phyloP scores from a whole-genome alignment of 1,140 invertebrate genomes.

The Aporrectodea caliginosa region DNA sequence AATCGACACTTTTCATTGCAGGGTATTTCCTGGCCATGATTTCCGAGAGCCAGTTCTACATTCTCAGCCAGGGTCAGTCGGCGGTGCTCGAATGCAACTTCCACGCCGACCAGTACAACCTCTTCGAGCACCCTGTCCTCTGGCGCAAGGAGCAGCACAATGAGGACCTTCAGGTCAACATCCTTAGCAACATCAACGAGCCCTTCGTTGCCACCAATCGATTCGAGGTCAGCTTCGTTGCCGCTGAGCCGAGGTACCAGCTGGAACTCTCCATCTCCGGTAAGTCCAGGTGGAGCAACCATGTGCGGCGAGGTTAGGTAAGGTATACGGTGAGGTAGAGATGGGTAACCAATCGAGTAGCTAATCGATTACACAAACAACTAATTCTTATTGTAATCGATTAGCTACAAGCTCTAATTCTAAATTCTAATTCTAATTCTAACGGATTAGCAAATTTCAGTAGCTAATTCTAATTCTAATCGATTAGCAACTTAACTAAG shows the following conservation, averaged over 20 bases:
- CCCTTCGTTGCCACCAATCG: constrained; percentile 25
- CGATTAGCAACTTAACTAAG: too few species aligned
- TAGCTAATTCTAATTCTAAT: too few species aligned
- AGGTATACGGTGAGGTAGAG: too few species aligned
- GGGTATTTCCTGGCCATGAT: constrained; percentile 25
- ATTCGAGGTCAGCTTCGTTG: constrained; percentile 23
- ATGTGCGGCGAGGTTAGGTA: too few species aligned
- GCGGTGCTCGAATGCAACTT: constrained; percentile 27
- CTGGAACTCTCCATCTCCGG: constrained; percentile 25
- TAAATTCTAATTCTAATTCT: too few species aligned
- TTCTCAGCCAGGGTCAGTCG: constrained; percentile 18
- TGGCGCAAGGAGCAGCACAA: constrained; percentile 27
- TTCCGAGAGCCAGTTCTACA: constrained; percentile 26
- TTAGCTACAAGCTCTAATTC: too few species aligned
- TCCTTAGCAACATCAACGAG: constrained; percentile 31
- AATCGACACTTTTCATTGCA: too few species aligned
- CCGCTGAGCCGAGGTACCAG: constrained; percentile 15
- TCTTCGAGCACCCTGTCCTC: constrained; percentile 29
- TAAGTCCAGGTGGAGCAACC: constrained; percentile 22
- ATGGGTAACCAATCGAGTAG: too few species aligned
- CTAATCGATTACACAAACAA: too few species aligned
- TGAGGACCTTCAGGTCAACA: constrained; percentile 25
- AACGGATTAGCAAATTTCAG: too few species aligned
- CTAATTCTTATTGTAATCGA: too few species aligned
- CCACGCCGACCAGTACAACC: constrained; percentile 23